Conservation (phyloP, 2,797 vertebrate species). For the Sarcoramphus papa region DNA sequence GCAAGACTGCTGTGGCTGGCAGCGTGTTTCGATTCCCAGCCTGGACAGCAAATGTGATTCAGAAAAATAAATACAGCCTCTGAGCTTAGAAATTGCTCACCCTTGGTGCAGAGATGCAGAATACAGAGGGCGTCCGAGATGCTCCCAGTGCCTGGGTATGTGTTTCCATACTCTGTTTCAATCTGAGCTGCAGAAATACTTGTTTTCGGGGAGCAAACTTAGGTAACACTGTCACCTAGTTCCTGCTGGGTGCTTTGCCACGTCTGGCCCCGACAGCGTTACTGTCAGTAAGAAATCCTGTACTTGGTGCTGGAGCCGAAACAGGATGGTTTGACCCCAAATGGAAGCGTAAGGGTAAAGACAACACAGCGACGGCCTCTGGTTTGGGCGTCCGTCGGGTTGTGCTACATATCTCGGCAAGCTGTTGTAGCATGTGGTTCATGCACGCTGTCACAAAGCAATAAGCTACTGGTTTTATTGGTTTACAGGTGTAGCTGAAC, state of each 20-base stretch:
- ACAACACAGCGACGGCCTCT: accelerated
- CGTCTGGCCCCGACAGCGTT: accelerated
- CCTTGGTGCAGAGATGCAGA: neutral
- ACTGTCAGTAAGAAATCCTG: neutral
- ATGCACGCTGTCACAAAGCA: neutral
- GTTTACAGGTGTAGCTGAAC: neutral
- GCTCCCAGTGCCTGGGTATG: accelerated
- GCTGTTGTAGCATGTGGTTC: neutral
- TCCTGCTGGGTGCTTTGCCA: neutral
- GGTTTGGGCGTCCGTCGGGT: neutral
- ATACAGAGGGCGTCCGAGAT: neutral
- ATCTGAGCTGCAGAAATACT: neutral
- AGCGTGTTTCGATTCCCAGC: neutral
- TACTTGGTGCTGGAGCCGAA: neutral
- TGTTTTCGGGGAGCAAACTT: neutral
- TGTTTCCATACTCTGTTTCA: neutral
- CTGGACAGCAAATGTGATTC: neutral
- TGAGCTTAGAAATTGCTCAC: neutral
- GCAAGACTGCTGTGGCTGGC: neutral
- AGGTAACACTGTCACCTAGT: accelerated
- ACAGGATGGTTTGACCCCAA: neutral
- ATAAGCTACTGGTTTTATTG: neutral
- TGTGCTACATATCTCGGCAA: neutral
- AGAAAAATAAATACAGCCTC: neutral
- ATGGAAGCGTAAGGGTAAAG: neutral